These are phyloP conservation scores for Venusia cambrica DNA, from an alignment of 2,888 invertebrate genomes.

Conservation along the genomic window DNA sequence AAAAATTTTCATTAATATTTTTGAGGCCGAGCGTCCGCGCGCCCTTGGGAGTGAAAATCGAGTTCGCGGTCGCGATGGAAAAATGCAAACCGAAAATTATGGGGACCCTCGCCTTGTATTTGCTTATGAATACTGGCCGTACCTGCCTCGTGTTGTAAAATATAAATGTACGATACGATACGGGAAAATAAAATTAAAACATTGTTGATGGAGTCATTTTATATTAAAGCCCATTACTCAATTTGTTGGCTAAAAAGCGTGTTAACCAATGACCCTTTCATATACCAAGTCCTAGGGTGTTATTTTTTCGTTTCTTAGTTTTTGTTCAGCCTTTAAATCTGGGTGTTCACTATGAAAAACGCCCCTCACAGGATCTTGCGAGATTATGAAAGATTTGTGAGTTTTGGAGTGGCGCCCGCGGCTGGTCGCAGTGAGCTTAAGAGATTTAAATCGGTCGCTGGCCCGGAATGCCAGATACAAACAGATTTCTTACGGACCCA, in stretches of 20 bases:
- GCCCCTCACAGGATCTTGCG: conserved; percentile 66
- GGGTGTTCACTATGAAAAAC: conserved; percentile 66
- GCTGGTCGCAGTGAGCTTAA: conserved; percentile 73
- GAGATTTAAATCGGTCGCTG: conserved; percentile 79
- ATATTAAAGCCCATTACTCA: conserved; percentile 39
- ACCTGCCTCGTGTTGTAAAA: conserved; percentile 60
- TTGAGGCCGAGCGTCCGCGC: conserved; percentile 75
- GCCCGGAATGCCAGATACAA: conserved; percentile 77
- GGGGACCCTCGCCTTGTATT: conserved; percentile 78
- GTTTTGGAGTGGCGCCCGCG: conserved; percentile 66
- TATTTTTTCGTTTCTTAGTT: conserved; percentile 42
- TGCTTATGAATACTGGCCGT: conserved; percentile 75
- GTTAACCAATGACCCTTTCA: too few species aligned
- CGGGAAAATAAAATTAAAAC: conserved; percentile 67
- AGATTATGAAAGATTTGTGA: conserved; percentile 82
- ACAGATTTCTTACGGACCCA: conserved; percentile 70
- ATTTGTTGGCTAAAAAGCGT: conserved; percentile 32
- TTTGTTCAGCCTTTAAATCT: conserved; percentile 43
- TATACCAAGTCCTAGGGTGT: too few species aligned
- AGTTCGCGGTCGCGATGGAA: conserved; percentile 80
- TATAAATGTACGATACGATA: conserved; percentile 63
- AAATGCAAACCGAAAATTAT: conserved; percentile 81
- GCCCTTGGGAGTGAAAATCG: conserved; percentile 78
- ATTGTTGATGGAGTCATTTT: conserved; percentile 48
- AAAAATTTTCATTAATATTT: conserved; percentile 82